Evolutionary conservation across 2,113 vertebrate genomes (phyloP), one percentile per base, ranked within the genome.

Genomic region (Crocuta crocuta): DNA sequence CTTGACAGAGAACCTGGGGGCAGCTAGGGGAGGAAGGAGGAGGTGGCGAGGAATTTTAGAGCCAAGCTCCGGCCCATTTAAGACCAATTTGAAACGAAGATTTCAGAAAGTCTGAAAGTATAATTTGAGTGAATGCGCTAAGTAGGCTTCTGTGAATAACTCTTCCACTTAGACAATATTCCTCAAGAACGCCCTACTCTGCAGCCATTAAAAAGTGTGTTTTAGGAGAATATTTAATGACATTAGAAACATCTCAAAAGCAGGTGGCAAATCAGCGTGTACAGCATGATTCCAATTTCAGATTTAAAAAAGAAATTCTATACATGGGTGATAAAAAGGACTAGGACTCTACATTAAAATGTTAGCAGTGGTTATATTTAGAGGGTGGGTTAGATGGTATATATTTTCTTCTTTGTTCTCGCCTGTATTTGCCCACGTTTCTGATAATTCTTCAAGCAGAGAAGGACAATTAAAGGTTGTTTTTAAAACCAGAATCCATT

Each of bases 11-110:
- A 89, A 70, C 94, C 68, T 61, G 35, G 24, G 94, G 88, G 96
- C 83, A 92, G 70, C 50, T 33, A 35, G 45, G 33, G 66, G 66
- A 87, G 90, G 84, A 45, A 87, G 68, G 45, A 80, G 71, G 65
- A 16, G 61, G 81, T 73, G 53, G 65, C 89, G 81, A 92, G 71
- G 71, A 94, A 91, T 97, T 95, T 95, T 55, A 65, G 74, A 97
- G 90, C 45, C 78, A n/a, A 92, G 71, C 9, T 80, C 76, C 1
- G 43, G 91, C 96, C 95, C 71, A 91, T 96, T 97, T 96, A 96
- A 95, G 96, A 83, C 84, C 97, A 95, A 98, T 98, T 91, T 97
- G 94, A 96, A 96, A 98, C 55, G 94, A 97, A 95, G 94, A 96
- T 94, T 97, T 98, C 97, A 70, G 95, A 71, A 96, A 91, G 95